Evolutionary conservation across 2,888 invertebrate species (phyloP).

Genomic region (Xestia rhomboidea): DNA sequence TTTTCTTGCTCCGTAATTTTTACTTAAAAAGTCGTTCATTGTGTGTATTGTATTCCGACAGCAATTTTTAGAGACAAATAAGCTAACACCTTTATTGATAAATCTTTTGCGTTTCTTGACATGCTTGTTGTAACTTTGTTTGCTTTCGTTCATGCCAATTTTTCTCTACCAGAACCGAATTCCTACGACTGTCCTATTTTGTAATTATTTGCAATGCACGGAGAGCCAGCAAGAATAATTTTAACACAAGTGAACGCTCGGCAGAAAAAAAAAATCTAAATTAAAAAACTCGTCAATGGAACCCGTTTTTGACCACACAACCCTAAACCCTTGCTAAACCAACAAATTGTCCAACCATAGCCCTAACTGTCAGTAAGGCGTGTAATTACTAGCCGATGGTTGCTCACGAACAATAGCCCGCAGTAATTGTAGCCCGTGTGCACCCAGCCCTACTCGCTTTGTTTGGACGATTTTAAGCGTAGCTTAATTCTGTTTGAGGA

Average conservation of each 20-base stretch:
- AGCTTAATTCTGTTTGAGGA: conserved; percentile 48
- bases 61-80: not conserved
- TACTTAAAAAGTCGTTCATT: not conserved
- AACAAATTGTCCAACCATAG: conserved; percentile 53
- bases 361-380: conserved; percentile 70
- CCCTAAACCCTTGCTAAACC: conserved; percentile 45
- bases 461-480: conserved; percentile 46
- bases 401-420: conserved; percentile 70
- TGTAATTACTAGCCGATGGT: conserved; percentile 72
- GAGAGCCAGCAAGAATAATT: no score
- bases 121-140: no score
- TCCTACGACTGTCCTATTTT: not conserved
- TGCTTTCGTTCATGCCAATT: no score
- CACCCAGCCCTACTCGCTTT: conserved; percentile 70
- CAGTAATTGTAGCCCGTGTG: conserved; percentile 69
- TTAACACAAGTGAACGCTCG: no score
- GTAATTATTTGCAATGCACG: not conserved
- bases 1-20: no score
- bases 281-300: not conserved
- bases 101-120: not conserved
- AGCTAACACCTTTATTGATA: not conserved
- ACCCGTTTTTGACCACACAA: conserved; percentile 1
- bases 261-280: not conserved
- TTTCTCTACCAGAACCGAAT: no score
- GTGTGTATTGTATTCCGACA: not conserved